These are phyloP conservation scores for Lottia gigantea DNA, from an alignment of 2,888 invertebrate species.

Conservation along the genomic window DNA sequence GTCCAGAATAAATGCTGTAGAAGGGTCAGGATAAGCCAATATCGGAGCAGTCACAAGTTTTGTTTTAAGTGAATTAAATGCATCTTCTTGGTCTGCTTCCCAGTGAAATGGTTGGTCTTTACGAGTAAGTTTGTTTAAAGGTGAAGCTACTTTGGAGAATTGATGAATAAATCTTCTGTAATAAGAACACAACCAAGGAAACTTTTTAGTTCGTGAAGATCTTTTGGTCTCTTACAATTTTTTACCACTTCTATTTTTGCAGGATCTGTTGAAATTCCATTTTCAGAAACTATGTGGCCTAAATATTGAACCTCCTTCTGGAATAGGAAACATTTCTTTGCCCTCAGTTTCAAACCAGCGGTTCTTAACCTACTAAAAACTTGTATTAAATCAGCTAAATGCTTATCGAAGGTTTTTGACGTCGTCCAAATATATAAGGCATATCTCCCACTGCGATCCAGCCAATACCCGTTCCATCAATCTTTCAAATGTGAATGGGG, in stretches of 20 bases:
- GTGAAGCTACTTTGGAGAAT: slow-evolving; percentile 18
- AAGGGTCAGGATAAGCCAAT: slow-evolving; percentile 26
- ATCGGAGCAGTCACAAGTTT: slow-evolving; percentile 26
- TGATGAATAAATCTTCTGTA: not conserved
- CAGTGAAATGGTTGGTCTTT: slow-evolving; percentile 27
- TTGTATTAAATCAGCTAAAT: slow-evolving; percentile 26
- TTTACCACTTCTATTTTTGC: slow-evolving; percentile 12
- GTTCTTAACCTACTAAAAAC: slow-evolving; percentile 33
- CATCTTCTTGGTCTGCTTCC: slow-evolving; percentile 24
- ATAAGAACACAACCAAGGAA: slow-evolving; percentile 12
- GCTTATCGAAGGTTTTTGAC: slow-evolving; percentile 27
- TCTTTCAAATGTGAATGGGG: slow-evolving; percentile 37
- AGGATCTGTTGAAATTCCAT: slow-evolving; percentile 23
- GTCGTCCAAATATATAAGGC: slow-evolving; percentile 38
- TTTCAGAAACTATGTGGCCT: slow-evolving; percentile 18
- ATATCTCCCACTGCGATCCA: slow-evolving; percentile 27
- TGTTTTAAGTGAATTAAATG: slow-evolving; percentile 30
- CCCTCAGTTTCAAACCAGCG: slow-evolving; percentile 39
- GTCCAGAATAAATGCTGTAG: slow-evolving; percentile 33
- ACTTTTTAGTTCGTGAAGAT: slow-evolving; percentile 14
- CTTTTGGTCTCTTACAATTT: not conserved
- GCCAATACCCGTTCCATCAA: slow-evolving; percentile 35
- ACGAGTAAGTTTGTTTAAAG: slow-evolving; percentile 19
- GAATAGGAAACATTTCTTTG: slow-evolving; percentile 37
- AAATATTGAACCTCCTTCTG: slow-evolving; percentile 20